Percentiles rank a stretch among this genome's conserved stretches.
Conservation (phyloP, 2,797 vertebrate species). For the Aotus griseimembra region DNA sequence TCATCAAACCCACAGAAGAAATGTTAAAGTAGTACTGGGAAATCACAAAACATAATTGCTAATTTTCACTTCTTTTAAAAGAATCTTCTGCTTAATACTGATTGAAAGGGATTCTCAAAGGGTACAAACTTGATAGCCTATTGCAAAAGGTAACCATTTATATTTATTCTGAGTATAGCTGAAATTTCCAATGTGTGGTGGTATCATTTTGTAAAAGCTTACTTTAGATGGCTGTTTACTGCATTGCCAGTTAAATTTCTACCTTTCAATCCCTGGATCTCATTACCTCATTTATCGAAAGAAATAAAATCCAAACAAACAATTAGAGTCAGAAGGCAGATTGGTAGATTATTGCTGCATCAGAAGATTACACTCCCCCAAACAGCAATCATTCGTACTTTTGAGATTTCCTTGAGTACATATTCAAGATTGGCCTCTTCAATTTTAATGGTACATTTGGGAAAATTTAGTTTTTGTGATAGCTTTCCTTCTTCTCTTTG, state of each 20-base stretch:
- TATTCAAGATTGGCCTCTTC: slow-evolving; percentile 54
- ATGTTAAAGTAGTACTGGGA: slow-evolving; percentile 46
- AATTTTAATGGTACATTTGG: slow-evolving; percentile 35
- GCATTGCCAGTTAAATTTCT: slow-evolving; percentile 64
- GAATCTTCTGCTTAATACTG: slow-evolving; percentile 67
- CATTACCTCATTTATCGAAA: slow-evolving; percentile 77
- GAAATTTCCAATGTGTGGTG: slow-evolving; percentile 55
- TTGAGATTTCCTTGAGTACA: slow-evolving; percentile 21
- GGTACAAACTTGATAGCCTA: slow-evolving; percentile 49
- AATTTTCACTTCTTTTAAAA: slow-evolving; percentile 69
- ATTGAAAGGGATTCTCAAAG: slow-evolving; percentile 63
- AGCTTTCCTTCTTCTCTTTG: slow-evolving; percentile 53
- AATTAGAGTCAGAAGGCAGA: slow-evolving; percentile 72
- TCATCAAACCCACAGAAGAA: slow-evolving; percentile 45
- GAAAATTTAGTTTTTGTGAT: slow-evolving; percentile 70
- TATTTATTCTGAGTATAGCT: slow-evolving; percentile 56
- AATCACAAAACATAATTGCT: slow-evolving; percentile 68
- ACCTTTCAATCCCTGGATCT: slow-evolving; percentile 71
- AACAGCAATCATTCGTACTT: slow-evolving; percentile 59
- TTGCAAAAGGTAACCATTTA: slow-evolving; percentile 50
- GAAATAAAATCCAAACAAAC: slow-evolving; percentile 78
- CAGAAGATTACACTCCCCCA: slow-evolving; percentile 38
- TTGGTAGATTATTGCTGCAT: slow-evolving; percentile 61
- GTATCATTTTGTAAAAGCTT: slow-evolving; percentile 64
- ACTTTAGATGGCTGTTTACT: slow-evolving; percentile 71